A percentile compares a stretch with the other conserved stretches of the same genome.
These are phyloP conservation scores for Hyles vespertilio DNA, from an alignment of 1,140 invertebrate species.

Conservation along the genomic window DNA sequence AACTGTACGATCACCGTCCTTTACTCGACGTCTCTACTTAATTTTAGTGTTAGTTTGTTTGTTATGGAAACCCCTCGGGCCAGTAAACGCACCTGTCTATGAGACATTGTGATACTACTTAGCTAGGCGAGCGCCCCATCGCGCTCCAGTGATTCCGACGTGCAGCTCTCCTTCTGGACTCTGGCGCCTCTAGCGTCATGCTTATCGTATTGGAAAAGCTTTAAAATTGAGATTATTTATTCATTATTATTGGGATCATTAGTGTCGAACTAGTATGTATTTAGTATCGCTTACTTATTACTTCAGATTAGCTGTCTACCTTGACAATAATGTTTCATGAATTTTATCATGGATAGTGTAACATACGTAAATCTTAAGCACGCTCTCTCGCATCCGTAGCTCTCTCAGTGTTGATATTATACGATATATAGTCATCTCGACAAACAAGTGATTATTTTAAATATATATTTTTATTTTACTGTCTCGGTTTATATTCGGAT, in stretches of 20 bases:
- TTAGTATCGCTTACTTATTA: constrained; percentile 35
- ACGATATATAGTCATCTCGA: no score
- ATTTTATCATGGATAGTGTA: constrained; percentile 17
- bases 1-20: constrained; percentile 61
- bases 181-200: background rate
- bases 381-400: constrained; percentile 24
- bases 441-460: no score
- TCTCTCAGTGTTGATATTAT: constrained; percentile 33
- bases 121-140: constrained; percentile 44
- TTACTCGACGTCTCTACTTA: constrained; percentile 70
- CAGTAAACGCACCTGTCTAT: constrained; percentile 68
- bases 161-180: constrained; percentile 9
- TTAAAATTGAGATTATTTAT: constrained; percentile 75
- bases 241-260: constrained; percentile 50
- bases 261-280: constrained; percentile 34
- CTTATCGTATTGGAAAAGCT: constrained; percentile 64
- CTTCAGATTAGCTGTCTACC: constrained; percentile 26
- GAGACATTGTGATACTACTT: constrained; percentile 72
- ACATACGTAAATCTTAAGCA: constrained; percentile 19
- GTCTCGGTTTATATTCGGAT: constrained; percentile 11
- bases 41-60: constrained; percentile 69
- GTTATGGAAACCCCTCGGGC: constrained; percentile 60
- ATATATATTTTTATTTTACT: constrained; percentile 12
- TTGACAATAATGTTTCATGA: constrained; percentile 51
- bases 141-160: constrained; percentile 8